Evolutionary conservation across 2,888 invertebrate genomes (phyloP).

Genomic region (Morpho helenor): DNA sequence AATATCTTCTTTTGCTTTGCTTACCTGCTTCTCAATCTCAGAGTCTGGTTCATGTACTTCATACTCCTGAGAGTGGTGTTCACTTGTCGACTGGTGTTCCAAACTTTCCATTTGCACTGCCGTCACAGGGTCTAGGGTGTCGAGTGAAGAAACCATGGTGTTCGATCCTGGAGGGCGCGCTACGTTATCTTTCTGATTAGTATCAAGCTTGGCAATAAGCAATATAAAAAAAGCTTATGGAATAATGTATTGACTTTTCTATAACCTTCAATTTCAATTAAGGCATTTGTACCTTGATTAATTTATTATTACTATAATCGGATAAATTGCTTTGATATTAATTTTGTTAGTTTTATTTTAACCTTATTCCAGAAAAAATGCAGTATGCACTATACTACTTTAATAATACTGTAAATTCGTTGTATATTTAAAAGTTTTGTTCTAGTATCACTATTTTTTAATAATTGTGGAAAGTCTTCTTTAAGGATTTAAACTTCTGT

Average conservation of each 20-base stretch:
- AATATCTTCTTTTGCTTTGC: conserved; percentile 17
- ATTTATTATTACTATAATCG: too few relatives aligned
- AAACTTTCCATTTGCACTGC: conserved; percentile 71
- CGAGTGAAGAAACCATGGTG: conserved; percentile 89
- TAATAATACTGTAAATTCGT: too few relatives aligned
- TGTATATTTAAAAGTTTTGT: too few relatives aligned
- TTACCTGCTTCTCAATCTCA: conserved; percentile 69
- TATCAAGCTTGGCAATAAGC: conserved; percentile 65
- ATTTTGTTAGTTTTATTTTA: too few relatives aligned
- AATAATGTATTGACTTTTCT: conserved; percentile 17
- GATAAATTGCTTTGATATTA: too few relatives aligned
- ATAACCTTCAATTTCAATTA: not conserved
- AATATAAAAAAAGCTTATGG: conserved; percentile 25
- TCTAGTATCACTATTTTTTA: too few relatives aligned
- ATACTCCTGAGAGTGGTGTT: conserved; percentile 65
- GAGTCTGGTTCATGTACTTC: conserved; percentile 74
- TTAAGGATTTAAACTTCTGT: too few relatives aligned
- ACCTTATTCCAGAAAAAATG: too few relatives aligned
- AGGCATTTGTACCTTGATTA: too few relatives aligned
- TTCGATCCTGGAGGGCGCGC: conserved; percentile 84
- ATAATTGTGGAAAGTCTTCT: too few relatives aligned
- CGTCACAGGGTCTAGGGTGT: conserved; percentile 81
- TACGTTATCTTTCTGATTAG: conserved; percentile 76
- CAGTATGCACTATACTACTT: too few relatives aligned
- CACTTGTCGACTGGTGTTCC: conserved; percentile 68